Evolutionary conservation across 2,888 invertebrate species (phyloP), one percentile per base, ranked within the genome.

Genomic region (Entomobrya multifasciata): DNA sequence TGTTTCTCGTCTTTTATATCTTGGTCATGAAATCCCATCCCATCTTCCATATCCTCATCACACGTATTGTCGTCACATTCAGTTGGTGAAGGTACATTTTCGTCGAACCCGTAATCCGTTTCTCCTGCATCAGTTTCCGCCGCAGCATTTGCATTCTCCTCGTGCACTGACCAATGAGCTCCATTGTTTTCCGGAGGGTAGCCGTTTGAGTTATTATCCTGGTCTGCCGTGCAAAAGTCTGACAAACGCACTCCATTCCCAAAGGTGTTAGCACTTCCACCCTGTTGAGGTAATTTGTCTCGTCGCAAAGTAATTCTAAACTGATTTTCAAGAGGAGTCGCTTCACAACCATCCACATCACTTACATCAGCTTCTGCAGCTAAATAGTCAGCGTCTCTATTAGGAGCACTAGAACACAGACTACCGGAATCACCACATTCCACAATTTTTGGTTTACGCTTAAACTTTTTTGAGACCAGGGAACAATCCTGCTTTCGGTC

Each of bases 311-410:
- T 79, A n/a, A 70, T 85, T 55, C 78, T 25, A 62, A 86, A 86
- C 27, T 85, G 87, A 22, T 76, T 74, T 62, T 77, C 67, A 13
- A 36, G 55, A 11, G 47, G 62, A 11, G 15, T 36, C 57, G 78
- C 80, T 10, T 85, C 87, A 36, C 86, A 81, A 78, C 86, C 81
- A 36, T 91, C 91, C 0, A 72, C 77, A 47, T 91, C 90, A 79
- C 89, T 90, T 0, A 85, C 88, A 44, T 90, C 90, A 93, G 90
- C 81, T 91, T 91, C 89, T 92, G 90, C 30, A 91, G 90, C 90
- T 92, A 91, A 89, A 92, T 92, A 36, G 91, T 92, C 62, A 92
- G 92, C 74, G 92, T 93, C 89, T 92, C 85, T 44, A 4, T 49
- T 36, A 36, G 36, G 36, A 36, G 5, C 36, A 36, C 36, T 36